Evolutionary conservation across 2,888 invertebrate species (phyloP), one percentile per base, ranked within the genome.

Genomic region (Hirtodrosophila trivittata): DNA sequence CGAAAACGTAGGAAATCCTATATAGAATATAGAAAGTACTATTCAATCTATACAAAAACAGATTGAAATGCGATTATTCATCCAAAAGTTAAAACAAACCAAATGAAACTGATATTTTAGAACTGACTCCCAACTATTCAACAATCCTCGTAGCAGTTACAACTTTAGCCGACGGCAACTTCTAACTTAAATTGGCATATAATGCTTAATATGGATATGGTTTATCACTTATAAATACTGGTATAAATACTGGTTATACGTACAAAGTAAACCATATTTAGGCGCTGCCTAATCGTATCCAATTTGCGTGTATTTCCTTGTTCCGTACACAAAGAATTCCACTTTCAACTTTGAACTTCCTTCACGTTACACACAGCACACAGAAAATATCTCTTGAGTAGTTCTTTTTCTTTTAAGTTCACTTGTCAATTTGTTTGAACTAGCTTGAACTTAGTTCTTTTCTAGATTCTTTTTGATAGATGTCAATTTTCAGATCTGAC

Each of bases 231-330:
- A 9, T 10, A 50, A 39, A 43, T 12, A 26, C 8, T 35, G 1
- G 12, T 33, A 35, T 7, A 26, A 42, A 16, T 45, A 10, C 18
- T 33, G 10, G 1, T 26, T 9, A 64, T 88, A 89, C 89, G 86
- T 89, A 89, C 89, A 86, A 89, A 89, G 86, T 89, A 89, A 88
- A 89, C 89, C 89, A 89, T 89, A 88, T 89, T 89, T 85, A 72
- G 72, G 71, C 70, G 52, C 80, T 62, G 87, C 83, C 87, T 50
- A 69, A 42, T 28, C 47, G 76, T 87, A 87, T 86, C 87, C 87
- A 86, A 81, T 66, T 65, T 72, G 57, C 66, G 55, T 52, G 56
- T 63, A 52, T 47, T 58, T 65, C 58, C 16, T 51, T 49, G 63
- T 47, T 39, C 9, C 32, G 39, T 13, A 41, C 35, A 26, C 35